A percentile compares a stretch with the other conserved stretches of the same genome.
Conservation (phyloP, 2,797 vertebrate genomes). For the Microtus agrestis region DNA sequence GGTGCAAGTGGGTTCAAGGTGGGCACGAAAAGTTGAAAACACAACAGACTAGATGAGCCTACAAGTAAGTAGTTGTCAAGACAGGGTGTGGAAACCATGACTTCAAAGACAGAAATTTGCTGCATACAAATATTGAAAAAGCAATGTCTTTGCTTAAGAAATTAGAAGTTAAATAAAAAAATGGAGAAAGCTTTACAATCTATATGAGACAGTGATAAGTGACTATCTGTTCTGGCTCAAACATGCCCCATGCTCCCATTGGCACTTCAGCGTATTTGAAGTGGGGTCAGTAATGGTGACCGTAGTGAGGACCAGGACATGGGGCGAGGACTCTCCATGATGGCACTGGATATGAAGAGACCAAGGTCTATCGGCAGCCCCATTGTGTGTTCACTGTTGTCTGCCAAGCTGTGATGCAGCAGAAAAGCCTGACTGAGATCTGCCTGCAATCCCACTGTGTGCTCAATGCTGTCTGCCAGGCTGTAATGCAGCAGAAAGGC, state of each 20-base stretch:
- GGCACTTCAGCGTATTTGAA: background rate
- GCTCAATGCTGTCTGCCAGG: too few relatives aligned
- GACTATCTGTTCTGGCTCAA: background rate
- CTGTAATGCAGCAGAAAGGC: background rate
- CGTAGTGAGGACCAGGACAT: background rate
- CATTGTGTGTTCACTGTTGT: too few relatives aligned
- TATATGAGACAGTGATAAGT: background rate
- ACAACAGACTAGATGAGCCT: background rate
- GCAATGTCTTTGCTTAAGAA: background rate
- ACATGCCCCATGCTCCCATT: background rate
- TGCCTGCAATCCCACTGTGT: too few relatives aligned
- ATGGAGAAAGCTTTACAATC: background rate
- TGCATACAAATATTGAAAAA: background rate
- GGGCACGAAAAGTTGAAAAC: background rate
- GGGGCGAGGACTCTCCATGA: background rate
- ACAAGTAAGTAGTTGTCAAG: background rate
- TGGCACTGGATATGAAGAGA: background rate
- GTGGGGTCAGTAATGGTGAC: background rate
- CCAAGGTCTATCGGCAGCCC: background rate
- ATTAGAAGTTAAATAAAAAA: conserved; percentile 30
- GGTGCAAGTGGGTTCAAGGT: background rate
- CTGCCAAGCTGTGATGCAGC: too few relatives aligned
- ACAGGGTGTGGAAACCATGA: background rate
- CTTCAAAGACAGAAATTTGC: background rate
- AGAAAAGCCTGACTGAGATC: background rate